Percentiles rank a stretch among this genome's conserved stretches.
Evolutionary conservation across 2,113 vertebrate species (phyloP).

Genomic region (Cranoglanis bouderius): DNA sequence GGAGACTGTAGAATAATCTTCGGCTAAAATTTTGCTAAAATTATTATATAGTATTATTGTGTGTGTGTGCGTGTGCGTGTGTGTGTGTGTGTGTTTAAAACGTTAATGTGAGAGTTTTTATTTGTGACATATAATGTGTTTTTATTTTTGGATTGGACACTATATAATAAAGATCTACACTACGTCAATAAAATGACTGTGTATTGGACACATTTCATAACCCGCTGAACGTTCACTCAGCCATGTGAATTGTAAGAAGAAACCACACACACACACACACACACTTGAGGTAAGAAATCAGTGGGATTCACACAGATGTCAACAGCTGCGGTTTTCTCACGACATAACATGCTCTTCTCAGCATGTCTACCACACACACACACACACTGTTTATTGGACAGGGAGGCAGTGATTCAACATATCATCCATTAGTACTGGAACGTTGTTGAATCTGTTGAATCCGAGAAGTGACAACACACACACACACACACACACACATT

Average conservation of each 20-base stretch:
- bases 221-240: neutral
- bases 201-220: too few relatives aligned
- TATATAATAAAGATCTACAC: neutral
- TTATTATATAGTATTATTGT: too few relatives aligned
- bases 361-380: neutral
- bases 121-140: neutral
- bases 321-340: constrained; percentile 9
- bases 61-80: too few relatives aligned
- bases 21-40: too few relatives aligned
- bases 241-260: neutral
- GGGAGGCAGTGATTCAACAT: neutral
- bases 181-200: neutral
- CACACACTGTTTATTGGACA: neutral
- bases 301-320: constrained; percentile 37
- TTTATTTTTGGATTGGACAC: neutral
- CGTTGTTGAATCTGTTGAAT: too few relatives aligned
- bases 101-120: neutral
- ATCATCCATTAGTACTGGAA: neutral
- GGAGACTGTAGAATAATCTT: neutral
- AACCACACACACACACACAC: constrained; percentile 14
- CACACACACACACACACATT: too few relatives aligned
- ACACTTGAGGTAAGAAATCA: constrained; percentile 6
- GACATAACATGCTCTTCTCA: constrained; percentile 30
- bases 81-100: too few relatives aligned
- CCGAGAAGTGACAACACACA: too few relatives aligned